A percentile compares a stretch with the other conserved stretches of the same genome.
Conservation (phyloP, 64 coral and sea anemone species). For the Montipora capricornis region DNA sequence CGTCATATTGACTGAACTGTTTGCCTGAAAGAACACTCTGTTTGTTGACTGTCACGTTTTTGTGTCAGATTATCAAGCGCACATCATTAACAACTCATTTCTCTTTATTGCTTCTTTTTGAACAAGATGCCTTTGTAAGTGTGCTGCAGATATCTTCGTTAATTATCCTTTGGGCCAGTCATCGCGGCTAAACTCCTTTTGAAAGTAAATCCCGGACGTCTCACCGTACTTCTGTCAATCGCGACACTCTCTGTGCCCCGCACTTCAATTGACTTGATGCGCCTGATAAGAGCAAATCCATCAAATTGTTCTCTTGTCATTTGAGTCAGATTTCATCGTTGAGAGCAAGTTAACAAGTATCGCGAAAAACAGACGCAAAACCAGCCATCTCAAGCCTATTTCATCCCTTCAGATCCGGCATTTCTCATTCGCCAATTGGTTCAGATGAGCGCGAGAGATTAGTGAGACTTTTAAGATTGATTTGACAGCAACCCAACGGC, state of each 20-base stretch:
- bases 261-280: slow-evolving; percentile 58
- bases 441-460: slow-evolving; percentile 21
- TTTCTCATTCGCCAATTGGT: neutral
- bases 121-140: neutral
- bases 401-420: neutral
- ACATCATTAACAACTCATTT: slow-evolving; percentile 25
- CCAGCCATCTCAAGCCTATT: neutral
- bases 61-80: neutral
- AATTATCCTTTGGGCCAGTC: slow-evolving; percentile 16
- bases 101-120: slow-evolving; percentile 36
- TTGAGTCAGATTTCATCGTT: slow-evolving; percentile 36
- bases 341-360: slow-evolving; percentile 36
- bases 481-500: slow-evolving; percentile 7
- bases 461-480: slow-evolving; percentile 39
- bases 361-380: slow-evolving; percentile 39
- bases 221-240: slow-evolving; percentile 15
- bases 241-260: slow-evolving; percentile 19
- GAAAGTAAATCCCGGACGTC: slow-evolving; percentile 40
- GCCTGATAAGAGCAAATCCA: slow-evolving; percentile 19
- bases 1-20: neutral
- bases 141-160: slow-evolving; percentile 30
- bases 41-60: slow-evolving; percentile 34
- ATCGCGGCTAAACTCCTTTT: slow-evolving; percentile 43
- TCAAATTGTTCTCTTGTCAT: slow-evolving; percentile 3
- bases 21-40: neutral